Evolutionary conservation across 2,797 vertebrate species (phyloP).

Genomic region (Melanotaenia nigrans): DNA sequence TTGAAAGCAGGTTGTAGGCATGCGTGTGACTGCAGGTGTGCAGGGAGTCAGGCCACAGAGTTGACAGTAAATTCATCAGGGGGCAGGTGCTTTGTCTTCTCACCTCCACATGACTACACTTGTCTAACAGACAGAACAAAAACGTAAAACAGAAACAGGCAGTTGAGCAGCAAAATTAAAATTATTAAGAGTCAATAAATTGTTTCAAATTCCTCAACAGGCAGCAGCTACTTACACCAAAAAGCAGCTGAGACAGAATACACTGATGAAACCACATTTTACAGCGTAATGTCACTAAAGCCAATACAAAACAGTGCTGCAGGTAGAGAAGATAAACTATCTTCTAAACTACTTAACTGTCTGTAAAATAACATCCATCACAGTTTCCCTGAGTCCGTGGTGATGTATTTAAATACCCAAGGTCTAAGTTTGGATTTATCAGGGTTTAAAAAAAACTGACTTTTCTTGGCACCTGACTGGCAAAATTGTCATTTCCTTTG

Average conservation of each 20-base stretch:
- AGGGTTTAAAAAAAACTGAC: not conserved
- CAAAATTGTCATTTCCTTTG: not conserved
- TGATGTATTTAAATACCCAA: not conserved
- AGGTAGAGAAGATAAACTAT: not conserved
- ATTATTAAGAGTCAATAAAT: not conserved
- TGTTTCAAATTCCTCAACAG: not conserved
- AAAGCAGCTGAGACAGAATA: not conserved
- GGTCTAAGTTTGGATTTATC: not conserved
- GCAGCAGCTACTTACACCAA: not conserved
- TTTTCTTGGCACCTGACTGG: not conserved
- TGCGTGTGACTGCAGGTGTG: slow-evolving; percentile 44
- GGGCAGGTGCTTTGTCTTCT: slow-evolving; percentile 25
- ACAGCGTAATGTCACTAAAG: slow-evolving; percentile 2
- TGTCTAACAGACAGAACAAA: slow-evolving; percentile 27
- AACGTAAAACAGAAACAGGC: not conserved
- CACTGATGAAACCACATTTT: not conserved
- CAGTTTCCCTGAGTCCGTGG: not conserved
- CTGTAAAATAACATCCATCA: not conserved
- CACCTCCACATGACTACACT: slow-evolving; percentile 51
- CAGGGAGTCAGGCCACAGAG: slow-evolving; percentile 40
- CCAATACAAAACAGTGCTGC: not conserved
- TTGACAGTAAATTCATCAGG: slow-evolving; percentile 65
- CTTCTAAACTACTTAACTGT: not conserved
- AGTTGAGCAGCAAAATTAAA: not conserved
- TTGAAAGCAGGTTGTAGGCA: slow-evolving; percentile 29